Conservation (phyloP, 2,888 invertebrate genomes). For the Schrankia costaestrigalis region DNA sequence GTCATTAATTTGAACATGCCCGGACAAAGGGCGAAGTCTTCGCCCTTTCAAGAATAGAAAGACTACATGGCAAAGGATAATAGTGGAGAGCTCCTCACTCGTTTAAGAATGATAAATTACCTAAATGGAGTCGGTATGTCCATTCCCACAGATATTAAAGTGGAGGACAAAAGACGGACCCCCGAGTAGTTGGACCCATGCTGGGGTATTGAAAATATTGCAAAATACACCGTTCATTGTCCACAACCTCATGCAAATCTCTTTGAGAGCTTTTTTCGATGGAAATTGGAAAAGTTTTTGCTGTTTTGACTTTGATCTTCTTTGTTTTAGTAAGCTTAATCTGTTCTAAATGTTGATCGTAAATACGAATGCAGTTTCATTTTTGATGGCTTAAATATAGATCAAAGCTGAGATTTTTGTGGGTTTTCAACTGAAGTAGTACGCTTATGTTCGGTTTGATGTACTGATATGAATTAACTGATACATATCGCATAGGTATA, state of each 20-base stretch:
- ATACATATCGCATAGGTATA: too few relatives aligned
- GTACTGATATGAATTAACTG: too few relatives aligned
- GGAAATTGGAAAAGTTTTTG: constrained; percentile 76
- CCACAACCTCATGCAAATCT: constrained; percentile 69
- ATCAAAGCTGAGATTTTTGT: too few relatives aligned
- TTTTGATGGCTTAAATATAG: not conserved
- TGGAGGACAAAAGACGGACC: constrained; percentile 65
- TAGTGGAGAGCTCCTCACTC: constrained; percentile 66
- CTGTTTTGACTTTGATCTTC: constrained; percentile 58
- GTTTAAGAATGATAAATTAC: constrained; percentile 81
- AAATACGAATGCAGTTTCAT: not conserved
- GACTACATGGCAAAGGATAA: constrained; percentile 48
- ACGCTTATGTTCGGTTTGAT: too few relatives aligned
- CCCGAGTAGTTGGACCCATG: constrained; percentile 67
- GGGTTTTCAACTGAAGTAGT: too few relatives aligned
- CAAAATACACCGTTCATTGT: constrained; percentile 66
- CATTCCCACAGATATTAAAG: constrained; percentile 81
- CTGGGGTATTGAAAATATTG: constrained; percentile 76
- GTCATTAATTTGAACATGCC: constrained; percentile 51
- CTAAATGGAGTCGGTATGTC: constrained; percentile 77
- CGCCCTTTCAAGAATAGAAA: constrained; percentile 51
- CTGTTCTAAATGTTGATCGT: constrained; percentile 15
- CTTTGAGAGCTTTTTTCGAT: constrained; percentile 64
- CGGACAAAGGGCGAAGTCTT: constrained; percentile 63
- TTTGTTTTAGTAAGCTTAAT: constrained; percentile 56